Conservation (phyloP, 2,113 vertebrate species). For the Motacilla alba region DNA sequence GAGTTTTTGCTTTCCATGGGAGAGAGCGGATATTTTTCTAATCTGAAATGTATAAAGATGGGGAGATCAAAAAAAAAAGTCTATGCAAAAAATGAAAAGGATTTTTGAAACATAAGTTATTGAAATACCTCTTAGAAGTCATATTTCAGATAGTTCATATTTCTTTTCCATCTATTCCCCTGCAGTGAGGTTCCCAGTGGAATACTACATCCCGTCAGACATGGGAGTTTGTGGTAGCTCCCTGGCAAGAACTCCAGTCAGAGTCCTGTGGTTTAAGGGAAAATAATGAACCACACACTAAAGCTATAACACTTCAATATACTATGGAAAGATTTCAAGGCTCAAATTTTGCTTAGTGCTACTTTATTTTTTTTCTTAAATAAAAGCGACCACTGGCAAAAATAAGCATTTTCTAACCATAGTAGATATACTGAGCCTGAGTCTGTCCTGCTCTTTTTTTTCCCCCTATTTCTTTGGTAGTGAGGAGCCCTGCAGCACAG, state of each 20-base stretch:
- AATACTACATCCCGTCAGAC: neutral
- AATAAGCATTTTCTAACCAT: neutral
- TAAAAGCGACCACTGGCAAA: neutral
- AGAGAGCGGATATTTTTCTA: neutral
- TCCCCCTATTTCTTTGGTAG: neutral
- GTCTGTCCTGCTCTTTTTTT: fast-evolving
- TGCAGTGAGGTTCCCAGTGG: neutral
- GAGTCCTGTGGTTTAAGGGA: neutral
- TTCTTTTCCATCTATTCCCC: neutral
- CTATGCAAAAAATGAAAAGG: neutral
- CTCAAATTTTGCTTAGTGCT: neutral
- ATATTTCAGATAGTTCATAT: neutral
- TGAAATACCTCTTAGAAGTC: neutral
- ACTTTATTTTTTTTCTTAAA: neutral
- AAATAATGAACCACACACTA: neutral
- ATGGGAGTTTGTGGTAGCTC: neutral
- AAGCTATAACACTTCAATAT: neutral
- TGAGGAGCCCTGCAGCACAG: neutral
- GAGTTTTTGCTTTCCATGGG: neutral
- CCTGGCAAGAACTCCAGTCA: neutral
- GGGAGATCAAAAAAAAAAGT: neutral
- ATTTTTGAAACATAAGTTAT: neutral
- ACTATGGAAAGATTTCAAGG: neutral
- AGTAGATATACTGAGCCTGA: neutral
- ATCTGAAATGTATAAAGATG: neutral